These are phyloP conservation scores for Drosophila kanapiae DNA, from an alignment of 1,140 invertebrate genomes.

Conservation along the genomic window DNA sequence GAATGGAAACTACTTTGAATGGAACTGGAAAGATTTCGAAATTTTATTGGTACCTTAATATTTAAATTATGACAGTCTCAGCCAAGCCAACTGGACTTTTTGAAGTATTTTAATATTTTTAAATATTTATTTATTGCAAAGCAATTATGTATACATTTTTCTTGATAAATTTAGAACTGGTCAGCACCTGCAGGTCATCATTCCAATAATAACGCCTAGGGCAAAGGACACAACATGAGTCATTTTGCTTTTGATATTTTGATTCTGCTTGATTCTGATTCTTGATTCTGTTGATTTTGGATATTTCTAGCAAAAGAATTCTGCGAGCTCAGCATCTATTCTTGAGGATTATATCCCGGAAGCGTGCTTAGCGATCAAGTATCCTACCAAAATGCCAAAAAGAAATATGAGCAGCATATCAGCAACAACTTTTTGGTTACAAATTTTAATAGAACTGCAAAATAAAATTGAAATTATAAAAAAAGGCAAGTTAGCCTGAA, in stretches of 20 bases:
- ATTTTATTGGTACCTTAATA: no score
- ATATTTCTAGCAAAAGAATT: slow-evolving; percentile 33
- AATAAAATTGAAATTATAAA: neutral
- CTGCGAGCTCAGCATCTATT: slow-evolving; percentile 28
- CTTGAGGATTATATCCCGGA: neutral
- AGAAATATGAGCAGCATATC: slow-evolving; percentile 46
- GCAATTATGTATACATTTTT: neutral
- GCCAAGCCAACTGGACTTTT: neutral
- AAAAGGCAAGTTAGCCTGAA: no score
- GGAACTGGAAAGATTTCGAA: neutral
- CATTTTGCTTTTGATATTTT: slow-evolving; percentile 20
- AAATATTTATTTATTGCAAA: no score
- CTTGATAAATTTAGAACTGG: neutral
- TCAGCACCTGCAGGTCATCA: slow-evolving; percentile 34
- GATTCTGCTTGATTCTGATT: no score
- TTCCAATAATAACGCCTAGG: slow-evolving; percentile 34
- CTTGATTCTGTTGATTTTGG: neutral
- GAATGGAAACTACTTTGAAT: neutral
- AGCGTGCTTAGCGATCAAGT: slow-evolving; percentile 36
- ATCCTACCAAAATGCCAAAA: slow-evolving; percentile 49
- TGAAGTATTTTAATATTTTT: neutral
- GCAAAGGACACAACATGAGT: slow-evolving; percentile 50
- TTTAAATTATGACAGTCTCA: neutral
- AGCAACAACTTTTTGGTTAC: slow-evolving; percentile 9
- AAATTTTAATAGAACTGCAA: neutral